Evolutionary conservation across 2,888 invertebrate species (phyloP), one percentile per base, ranked within the genome.

Genomic region (Rhingia rostrata): DNA sequence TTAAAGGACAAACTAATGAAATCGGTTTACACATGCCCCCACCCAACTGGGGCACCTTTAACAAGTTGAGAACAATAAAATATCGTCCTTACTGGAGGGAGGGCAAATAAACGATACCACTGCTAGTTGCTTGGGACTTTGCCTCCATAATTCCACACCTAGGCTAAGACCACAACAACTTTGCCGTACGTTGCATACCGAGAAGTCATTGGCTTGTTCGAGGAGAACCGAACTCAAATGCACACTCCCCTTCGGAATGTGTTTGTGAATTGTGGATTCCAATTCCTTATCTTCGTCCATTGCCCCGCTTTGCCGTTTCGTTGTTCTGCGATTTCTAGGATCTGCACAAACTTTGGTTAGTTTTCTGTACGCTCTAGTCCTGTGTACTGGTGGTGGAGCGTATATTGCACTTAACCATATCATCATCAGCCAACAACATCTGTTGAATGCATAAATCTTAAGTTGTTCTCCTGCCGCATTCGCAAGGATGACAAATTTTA

Each of bases 371-470:
- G 10, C 30, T 30, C 33, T 30, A 22, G 0, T 10, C 12, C 5
- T 32, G 73, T 22, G 22, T 22, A 22, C 33, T 39, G 12, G 54
- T 73, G 30, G 32, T 37, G 12, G 32, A 45, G 30, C 54, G 56
- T 70, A 58, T 78, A 54, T 47, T 58, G 33, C 69, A 60, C 54
- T 82, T 79, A 84, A 74, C 73, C 79, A 72, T 74, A 79, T 74
- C 74, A 54, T 80, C 84, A 66, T 84, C 80, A 70, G 60, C 43
- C 60, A 66, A 74, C 74, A 80, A 60, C 84, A 84, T 79, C 80
- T 84, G 84, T 80, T 84, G 84, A 79, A 84, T 80, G 74, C 64
- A 84, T 80, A 84, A 80, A 80, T 84, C 80, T 60, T 56, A 69
- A 64, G 54, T 47, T 63, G 51, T 70, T 53, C 69, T 43, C 32